Evolutionary conservation across 2,888 invertebrate genomes (phyloP), one percentile per base, ranked within the genome.

Genomic region (Trichogramma evanescens): DNA sequence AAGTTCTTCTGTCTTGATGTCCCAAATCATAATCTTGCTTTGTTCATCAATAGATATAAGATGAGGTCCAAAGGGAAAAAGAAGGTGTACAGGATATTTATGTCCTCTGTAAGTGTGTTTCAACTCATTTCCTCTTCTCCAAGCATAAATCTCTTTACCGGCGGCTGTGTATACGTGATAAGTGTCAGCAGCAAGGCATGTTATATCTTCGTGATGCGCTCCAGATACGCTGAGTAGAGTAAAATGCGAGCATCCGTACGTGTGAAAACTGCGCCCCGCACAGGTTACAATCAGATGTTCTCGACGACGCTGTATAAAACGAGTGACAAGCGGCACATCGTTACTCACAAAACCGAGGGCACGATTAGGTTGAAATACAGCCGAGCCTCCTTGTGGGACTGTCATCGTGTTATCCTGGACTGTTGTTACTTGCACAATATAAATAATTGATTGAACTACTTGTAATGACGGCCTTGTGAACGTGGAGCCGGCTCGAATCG

Each of bases 291-390:
- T 84, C 40, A 95, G 82, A 72, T 90, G 91, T 80, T 96, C 95
- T 68, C 91, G 89, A 65, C 94, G 83, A 66, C 87, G 85, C 70
- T 87, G 85, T 65, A 95, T 90, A 78, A 91, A 95, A 65, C 95
- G 83, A 13, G 91, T 86, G 60, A 89, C 86, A 58, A 93, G 84
- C 0, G 96, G 95, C 67, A 96, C 84, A 74, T 93, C 89, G 79
- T 95, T 95, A 78, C 92, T 93, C 7, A 95, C 93, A 82, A 92
- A 92, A 71, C 96, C 97, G 72, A 96, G 79, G 50, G 93, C 90
- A 66, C 94, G 85, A 72, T 89, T 89, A 5, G 89, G 89, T 42
- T 86, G 80, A 78, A 93, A 96, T 76, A 95, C 26, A 26, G 26
- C 26, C 26, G 26, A 26, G 26, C 26, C 26, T 26, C 26, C 26